These are phyloP conservation scores for Drosophila lacertosa DNA, from an alignment of 1,140 invertebrate genomes.

Conservation along the genomic window DNA sequence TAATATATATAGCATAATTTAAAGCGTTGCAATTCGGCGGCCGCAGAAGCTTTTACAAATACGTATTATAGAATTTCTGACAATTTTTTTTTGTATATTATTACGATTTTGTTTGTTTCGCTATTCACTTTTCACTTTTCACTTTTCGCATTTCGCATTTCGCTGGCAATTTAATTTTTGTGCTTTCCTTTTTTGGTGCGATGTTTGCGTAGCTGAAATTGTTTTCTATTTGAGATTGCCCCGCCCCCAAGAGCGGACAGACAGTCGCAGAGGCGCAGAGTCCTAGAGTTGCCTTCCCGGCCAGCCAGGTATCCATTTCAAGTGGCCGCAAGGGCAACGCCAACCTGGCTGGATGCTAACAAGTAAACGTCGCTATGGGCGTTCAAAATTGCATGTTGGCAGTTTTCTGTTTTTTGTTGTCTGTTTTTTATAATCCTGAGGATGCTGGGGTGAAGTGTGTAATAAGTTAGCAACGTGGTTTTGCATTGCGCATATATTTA, in stretches of 20 bases:
- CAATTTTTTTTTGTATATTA: conserved; percentile 27
- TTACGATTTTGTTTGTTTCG: conserved; percentile 44
- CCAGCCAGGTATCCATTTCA: conserved; percentile 62
- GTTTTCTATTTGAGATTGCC: conserved; percentile 75
- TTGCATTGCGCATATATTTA: conserved; percentile 10
- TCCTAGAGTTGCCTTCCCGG: too few relatives aligned
- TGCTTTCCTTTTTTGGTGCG: conserved; percentile 56
- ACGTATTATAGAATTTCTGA: neutral
- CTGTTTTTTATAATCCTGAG: conserved; percentile 4
- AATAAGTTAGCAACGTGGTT: neutral
- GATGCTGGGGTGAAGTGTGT: neutral
- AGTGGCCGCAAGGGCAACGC: conserved; percentile 40
- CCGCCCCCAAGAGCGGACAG: conserved; percentile 35
- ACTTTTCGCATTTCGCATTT: conserved; percentile 47
- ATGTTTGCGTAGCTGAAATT: conserved; percentile 77
- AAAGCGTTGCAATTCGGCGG: too few relatives aligned
- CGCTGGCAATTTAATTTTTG: conserved; percentile 69
- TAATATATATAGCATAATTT: too few relatives aligned
- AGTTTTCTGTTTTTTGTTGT: conserved; percentile 40
- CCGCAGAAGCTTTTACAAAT: too few relatives aligned
- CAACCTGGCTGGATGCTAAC: conserved; percentile 61
- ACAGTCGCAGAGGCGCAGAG: conserved; percentile 39
- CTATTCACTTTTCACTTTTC: conserved; percentile 40
- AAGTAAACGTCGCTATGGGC: conserved; percentile 63
- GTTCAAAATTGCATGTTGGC: conserved; percentile 63